Evolutionary conservation across 2,888 invertebrate species (phyloP), one percentile per base, ranked within the genome.

Genomic region (Pecten maximus): DNA sequence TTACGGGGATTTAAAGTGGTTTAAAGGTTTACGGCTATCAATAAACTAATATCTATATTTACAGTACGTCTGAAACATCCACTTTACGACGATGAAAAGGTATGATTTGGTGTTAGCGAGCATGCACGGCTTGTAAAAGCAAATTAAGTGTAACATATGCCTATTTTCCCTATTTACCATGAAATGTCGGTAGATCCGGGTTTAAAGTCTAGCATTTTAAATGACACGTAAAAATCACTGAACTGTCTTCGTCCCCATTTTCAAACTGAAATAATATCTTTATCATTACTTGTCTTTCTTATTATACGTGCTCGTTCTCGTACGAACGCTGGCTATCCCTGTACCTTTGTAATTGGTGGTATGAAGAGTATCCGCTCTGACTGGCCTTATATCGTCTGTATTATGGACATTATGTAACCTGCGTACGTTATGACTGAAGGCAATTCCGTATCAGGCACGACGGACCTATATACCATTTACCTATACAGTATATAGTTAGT

Each of bases 11-110:
- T 54, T 12, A 35, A 74, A 74, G 74, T 74, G 74, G 28, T 74
- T 74, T 74, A 28, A 74, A 74, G 74, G 35, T 74, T 74, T 74
- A 74, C 35, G 28, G 28, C 74, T 74, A 74, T 35, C 74, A 3
- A 74, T 74, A 74, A 74, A 74, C 74, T 74, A 74, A 74, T 74
- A 35, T 74, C 6, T 74, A 74, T 74, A 74, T 74, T 74, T 74
- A 74, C 74, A 35, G 19, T 35, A 74, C 74, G 35, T 74, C 35
- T 74, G 74, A 35, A 74, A 35, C 6, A 74, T 35, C 19, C 74
- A 28, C 74, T 74, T 35, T 35, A 28, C 10, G 23, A 6, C 12
- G 74, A n/a, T 54, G 15, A 54, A 60, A 60, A 60, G 2, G 60
- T 74, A 74, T 74, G 28, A 74, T 74, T 74, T 74, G 74, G 15